These are phyloP conservation scores for Hermatobates lingyangjiaoensis DNA, from an alignment of 1,140 invertebrate genomes.

Conservation along the genomic window DNA sequence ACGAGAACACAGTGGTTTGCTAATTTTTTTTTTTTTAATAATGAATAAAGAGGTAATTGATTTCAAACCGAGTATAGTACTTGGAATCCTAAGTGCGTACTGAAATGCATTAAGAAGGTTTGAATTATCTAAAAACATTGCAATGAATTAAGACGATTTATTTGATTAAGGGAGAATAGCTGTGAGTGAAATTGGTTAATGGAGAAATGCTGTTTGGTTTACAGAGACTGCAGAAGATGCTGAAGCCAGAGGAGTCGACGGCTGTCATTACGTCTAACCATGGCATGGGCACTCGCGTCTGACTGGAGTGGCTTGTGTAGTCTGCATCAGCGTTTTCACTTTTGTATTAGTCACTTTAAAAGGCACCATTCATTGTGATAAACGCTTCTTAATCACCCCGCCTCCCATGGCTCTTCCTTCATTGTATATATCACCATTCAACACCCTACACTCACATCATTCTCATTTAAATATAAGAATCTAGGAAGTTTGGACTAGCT, in stretches of 20 bases:
- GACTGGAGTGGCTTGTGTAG: constrained; percentile 21
- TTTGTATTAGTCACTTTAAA: too few species aligned
- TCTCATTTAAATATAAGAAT: too few species aligned
- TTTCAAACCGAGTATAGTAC: not conserved
- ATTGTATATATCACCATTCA: too few species aligned
- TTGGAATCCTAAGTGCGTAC: not conserved
- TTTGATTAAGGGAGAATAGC: not conserved
- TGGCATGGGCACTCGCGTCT: constrained; percentile 19
- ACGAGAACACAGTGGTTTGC: too few species aligned
- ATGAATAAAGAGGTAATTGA: not conserved
- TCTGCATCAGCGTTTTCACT: too few species aligned
- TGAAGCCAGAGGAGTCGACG: constrained; percentile 19
- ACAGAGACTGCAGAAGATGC: constrained; percentile 15
- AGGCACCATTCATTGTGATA: too few species aligned
- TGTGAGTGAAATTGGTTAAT: not conserved
- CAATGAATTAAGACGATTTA: not conserved
- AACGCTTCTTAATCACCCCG: too few species aligned
- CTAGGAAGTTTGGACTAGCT: too few species aligned
- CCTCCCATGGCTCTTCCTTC: too few species aligned
- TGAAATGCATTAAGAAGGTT: not conserved
- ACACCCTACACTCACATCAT: too few species aligned
- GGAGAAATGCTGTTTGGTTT: constrained; percentile 1
- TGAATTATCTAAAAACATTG: not conserved
- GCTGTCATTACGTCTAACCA: constrained; percentile 14
- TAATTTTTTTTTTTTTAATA: too few species aligned